Conservation (phyloP, 2,113 vertebrate genomes). For the Mus spicilegus region DNA sequence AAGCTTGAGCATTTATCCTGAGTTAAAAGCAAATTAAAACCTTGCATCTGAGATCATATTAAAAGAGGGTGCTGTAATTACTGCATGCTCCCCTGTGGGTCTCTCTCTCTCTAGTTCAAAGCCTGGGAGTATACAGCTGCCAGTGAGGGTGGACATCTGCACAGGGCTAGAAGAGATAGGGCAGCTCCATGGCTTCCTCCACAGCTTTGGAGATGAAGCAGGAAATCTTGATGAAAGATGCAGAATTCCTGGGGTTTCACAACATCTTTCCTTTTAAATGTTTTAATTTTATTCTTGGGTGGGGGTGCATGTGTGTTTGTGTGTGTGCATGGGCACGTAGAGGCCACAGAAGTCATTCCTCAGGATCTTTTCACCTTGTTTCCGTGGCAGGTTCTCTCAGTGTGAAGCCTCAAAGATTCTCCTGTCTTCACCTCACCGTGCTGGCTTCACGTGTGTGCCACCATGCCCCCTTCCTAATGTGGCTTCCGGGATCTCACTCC, state of each 20-base stretch:
- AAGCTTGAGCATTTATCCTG: constrained; percentile 43
- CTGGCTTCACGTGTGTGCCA: neutral
- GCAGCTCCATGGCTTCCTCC: neutral
- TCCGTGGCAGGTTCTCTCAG: neutral
- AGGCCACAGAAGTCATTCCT: neutral
- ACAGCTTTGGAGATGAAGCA: neutral
- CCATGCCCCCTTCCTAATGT: neutral
- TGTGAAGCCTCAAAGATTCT: neutral
- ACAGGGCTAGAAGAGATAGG: neutral
- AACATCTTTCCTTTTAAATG: neutral
- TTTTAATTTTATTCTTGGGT: neutral
- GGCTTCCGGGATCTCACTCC: neutral
- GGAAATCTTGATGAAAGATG: neutral
- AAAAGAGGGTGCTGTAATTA: constrained; percentile 32
- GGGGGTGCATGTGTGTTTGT: neutral
- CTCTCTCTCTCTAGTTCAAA: neutral
- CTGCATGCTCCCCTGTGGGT: neutral
- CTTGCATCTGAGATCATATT: constrained; percentile 24
- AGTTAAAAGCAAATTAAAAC: constrained; percentile 70
- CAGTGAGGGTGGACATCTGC: neutral
- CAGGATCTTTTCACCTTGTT: neutral
- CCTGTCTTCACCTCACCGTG: neutral
- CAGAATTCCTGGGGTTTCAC: neutral
- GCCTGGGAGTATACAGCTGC: neutral
- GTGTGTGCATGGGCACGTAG: no score